Conservation (phyloP, 2,888 invertebrate species). For the Harpalus rubripes region DNA sequence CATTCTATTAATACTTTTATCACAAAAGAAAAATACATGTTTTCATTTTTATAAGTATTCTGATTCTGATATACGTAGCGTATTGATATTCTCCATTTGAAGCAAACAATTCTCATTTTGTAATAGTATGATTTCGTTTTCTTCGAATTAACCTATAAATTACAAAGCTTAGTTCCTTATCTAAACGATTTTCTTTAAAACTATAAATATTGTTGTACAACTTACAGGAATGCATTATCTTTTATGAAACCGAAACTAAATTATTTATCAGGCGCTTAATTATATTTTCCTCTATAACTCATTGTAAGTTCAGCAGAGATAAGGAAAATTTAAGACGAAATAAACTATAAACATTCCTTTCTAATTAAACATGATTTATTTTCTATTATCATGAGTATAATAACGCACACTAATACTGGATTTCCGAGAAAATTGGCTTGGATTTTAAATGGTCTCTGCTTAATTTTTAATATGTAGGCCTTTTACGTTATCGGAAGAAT, state of each 20-base stretch:
- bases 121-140: constrained; percentile 8
- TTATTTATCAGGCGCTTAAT: background rate
- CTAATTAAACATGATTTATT: background rate
- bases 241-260: background rate
- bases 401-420: too few relatives aligned
- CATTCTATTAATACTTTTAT: background rate
- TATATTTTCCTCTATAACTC: background rate
- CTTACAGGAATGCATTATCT: background rate
- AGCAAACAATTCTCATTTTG: background rate
- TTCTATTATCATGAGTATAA: too few relatives aligned
- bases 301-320: background rate
- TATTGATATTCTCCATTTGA: constrained; percentile 23
- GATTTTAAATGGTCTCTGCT: too few relatives aligned
- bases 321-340: background rate
- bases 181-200: constrained; percentile 23
- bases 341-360: background rate
- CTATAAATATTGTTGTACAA: constrained; percentile 1
- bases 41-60: constrained; percentile 13
- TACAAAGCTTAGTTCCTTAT: background rate
- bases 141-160: constrained; percentile 24
- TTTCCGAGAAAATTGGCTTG: too few relatives aligned
- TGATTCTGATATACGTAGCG: constrained; percentile 24
- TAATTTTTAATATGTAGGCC: too few relatives aligned
- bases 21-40: background rate
- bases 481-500: too few relatives aligned